A percentile compares a stretch with the other conserved stretches of the same genome.
phyloP scores from a whole-genome alignment of 1,140 invertebrate genomes.

The Psilanteris sp. region DNA sequence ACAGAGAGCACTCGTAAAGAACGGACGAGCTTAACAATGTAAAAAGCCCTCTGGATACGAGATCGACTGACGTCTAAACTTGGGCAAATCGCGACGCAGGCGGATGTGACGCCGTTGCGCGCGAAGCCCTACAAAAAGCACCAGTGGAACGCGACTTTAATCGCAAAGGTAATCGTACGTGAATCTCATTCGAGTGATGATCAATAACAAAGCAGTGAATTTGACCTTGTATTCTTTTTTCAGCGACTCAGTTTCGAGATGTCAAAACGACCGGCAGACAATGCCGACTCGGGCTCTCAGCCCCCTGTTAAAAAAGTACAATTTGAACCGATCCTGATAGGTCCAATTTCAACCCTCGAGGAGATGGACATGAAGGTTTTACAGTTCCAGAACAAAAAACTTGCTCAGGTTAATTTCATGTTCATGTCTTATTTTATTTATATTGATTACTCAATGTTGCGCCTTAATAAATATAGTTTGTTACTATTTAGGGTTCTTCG shows the following conservation, averaged over 20 bases:
- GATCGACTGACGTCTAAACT: not conserved
- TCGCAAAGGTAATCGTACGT: constrained; percentile 41
- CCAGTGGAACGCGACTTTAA: constrained; percentile 5
- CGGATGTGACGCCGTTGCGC: too few relatives aligned
- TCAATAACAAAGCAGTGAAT: constrained; percentile 30
- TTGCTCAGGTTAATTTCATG: constrained; percentile 96
- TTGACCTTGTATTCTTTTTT: constrained; percentile 20
- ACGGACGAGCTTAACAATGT: constrained; percentile 21
- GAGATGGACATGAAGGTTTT: constrained; percentile 98
- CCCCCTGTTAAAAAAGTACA: constrained; percentile 94
- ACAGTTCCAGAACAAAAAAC: constrained; percentile 97
- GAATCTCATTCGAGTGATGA: not conserved
- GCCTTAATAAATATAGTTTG: too few relatives aligned
- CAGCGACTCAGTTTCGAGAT: constrained; percentile 77
- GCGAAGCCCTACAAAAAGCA: too few relatives aligned
- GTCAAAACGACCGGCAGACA: constrained; percentile 87
- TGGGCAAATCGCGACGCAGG: not conserved
- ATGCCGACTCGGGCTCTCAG: constrained; percentile 81
- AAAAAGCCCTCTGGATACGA: constrained; percentile 21
- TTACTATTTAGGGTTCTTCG: too few relatives aligned
- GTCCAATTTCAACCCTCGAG: constrained; percentile 94
- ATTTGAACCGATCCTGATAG: constrained; percentile 95
- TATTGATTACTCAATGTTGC: too few relatives aligned
- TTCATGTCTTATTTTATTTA: too few relatives aligned
- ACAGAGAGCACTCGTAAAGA: not conserved